Percentiles rank a stretch among this genome's conserved stretches.
These are phyloP conservation scores for Drosophila navojoa DNA, from an alignment of 1,140 invertebrate genomes.

Conservation along the genomic window DNA sequence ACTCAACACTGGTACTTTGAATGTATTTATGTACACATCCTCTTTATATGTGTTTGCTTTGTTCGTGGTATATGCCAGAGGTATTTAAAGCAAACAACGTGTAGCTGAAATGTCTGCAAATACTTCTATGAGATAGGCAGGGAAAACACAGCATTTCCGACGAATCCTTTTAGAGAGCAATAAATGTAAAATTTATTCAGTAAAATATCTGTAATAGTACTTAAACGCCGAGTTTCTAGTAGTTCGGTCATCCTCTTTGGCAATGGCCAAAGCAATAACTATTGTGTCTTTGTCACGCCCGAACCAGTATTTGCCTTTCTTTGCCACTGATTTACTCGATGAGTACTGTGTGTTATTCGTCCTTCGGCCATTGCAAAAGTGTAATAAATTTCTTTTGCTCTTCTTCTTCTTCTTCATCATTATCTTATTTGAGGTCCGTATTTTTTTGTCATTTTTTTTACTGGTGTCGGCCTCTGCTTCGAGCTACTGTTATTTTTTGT, in stretches of 20 bases:
- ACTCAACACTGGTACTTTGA: background rate
- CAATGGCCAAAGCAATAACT: slow-evolving; percentile 50
- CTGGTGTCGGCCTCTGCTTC: background rate
- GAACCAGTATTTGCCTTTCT: slow-evolving; percentile 32
- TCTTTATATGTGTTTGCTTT: slow-evolving; percentile 12
- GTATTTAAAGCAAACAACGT: no score
- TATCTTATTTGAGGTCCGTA: slow-evolving; percentile 13
- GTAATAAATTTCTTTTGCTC: slow-evolving; percentile 55
- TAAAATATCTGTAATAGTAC: background rate
- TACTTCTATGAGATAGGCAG: no score
- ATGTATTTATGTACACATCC: no score
- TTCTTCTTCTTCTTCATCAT: slow-evolving; percentile 16
- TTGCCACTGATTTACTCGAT: slow-evolving; percentile 59
- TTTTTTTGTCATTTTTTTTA: slow-evolving; percentile 3
- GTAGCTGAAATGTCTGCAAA: no score
- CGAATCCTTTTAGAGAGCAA: no score
- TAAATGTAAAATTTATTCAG: background rate
- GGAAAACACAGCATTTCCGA: no score
- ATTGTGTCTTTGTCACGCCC: slow-evolving; percentile 67
- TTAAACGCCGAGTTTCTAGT: background rate
- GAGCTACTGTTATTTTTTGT: slow-evolving; percentile 16
- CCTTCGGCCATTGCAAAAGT: slow-evolving; percentile 60
- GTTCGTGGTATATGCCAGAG: slow-evolving; percentile 3
- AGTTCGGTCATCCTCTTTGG: background rate
- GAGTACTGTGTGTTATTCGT: slow-evolving; percentile 52